These are phyloP conservation scores for Podarcis muralis DNA, from an alignment of 2,113 vertebrate genomes.

Conservation along the genomic window DNA sequence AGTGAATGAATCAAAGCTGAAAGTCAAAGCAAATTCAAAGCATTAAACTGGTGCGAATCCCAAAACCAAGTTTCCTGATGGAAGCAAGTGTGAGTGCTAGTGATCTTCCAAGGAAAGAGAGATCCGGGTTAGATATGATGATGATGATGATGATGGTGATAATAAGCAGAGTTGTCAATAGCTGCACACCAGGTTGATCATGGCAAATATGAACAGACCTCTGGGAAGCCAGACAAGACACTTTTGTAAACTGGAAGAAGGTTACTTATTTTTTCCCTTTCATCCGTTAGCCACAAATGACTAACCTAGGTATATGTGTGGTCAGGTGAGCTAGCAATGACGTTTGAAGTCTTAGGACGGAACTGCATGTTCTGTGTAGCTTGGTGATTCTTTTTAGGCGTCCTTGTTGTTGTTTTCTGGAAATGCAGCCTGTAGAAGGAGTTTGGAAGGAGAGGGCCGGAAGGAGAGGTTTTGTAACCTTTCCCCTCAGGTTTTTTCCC, in stretches of 20 bases:
- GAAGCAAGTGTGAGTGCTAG: not conserved
- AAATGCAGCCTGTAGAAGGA: not conserved
- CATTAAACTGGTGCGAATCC: not conserved
- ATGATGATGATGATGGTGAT: too few species aligned
- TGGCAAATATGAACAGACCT: not conserved
- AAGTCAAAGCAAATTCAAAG: not conserved
- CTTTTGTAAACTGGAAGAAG: not conserved
- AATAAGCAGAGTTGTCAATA: not conserved
- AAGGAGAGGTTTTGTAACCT: not conserved
- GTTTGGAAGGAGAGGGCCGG: not conserved
- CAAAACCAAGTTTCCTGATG: too few species aligned
- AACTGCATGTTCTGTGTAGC: not conserved
- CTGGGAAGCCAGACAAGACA: not conserved
- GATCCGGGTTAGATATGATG: not conserved
- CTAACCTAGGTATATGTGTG: conserved; percentile 3
- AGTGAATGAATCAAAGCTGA: conserved; percentile 10
- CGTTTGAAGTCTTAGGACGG: not conserved
- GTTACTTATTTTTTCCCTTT: not conserved
- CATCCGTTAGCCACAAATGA: not conserved
- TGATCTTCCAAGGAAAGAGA: not conserved
- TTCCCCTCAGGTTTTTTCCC: not conserved
- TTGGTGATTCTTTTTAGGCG: not conserved
- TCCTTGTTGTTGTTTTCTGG: not conserved
- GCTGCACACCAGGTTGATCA: not conserved
- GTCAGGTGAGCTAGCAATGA: not conserved